Conservation (phyloP, 2,888 invertebrate species). For the Lasioglossum leucozonium region DNA sequence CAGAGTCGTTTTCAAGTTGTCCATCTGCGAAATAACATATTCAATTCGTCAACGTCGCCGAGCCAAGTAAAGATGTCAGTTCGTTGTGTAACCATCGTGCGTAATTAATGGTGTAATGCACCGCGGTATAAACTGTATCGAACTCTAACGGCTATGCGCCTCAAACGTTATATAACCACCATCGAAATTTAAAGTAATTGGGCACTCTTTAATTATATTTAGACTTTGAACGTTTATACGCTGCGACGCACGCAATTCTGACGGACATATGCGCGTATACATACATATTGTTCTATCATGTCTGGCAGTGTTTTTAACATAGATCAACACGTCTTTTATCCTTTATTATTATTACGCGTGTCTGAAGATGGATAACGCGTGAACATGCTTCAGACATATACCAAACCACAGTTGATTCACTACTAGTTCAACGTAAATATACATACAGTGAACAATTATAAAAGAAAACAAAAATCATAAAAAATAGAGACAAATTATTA, state of each 20-base stretch:
- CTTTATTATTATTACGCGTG: no score
- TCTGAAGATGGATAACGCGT: no score
- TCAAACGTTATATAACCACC: neutral
- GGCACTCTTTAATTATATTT: neutral
- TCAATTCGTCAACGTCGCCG: constrained; percentile 4
- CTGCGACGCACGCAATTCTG: neutral
- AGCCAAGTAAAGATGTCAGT: neutral
- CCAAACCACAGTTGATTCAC: no score
- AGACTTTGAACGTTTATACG: neutral
- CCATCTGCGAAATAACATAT: constrained; percentile 82
- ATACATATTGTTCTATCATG: no score
- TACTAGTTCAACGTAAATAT: no score
- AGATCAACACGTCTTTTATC: no score
- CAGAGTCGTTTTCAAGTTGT: constrained; percentile 87
- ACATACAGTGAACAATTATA: no score
- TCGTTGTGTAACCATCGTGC: neutral
- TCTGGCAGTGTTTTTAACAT: no score
- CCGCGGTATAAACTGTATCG: neutral
- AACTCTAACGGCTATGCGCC: neutral
- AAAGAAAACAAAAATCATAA: no score
- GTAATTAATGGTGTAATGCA: constrained; percentile 1
- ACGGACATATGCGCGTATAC: neutral
- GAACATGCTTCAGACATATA: no score
- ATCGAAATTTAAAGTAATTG: neutral
- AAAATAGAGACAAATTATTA: no score